Base-by-base conservation (phyloP, 37 sponge, comb jelly and placozoan species). In the Diacarnus erythraeanus region DNA sequence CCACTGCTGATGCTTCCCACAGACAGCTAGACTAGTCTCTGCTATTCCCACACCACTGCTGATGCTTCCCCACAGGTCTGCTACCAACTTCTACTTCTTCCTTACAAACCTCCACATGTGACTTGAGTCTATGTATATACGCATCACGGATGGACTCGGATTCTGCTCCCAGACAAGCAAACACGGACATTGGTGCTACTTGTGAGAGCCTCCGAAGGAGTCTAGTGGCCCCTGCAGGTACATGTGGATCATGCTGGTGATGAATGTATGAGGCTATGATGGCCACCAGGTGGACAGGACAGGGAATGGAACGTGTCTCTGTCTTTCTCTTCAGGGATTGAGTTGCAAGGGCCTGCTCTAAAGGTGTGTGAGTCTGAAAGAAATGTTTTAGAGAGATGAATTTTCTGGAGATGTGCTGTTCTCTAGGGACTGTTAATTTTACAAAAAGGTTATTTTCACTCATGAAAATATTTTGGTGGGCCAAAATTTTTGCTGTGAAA, bases 151-250 rank as follows among this genome's bases (percentile, higher is more conserved):
- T 72, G 40, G 85, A 42, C 42, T 68, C 47, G 42, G 86, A 89
- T 9, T 84, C 86, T 31, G 72, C 35, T 5, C 93, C 93, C 34
- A 92, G 93, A 66, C 86, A 83, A 1, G 85, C 77, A 71, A 83
- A 92, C 78, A 92, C 78, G 22, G 93, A 92, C 89, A 92, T 88
- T 2, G 93, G 93, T 10, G 84, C 59, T 22, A 74, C 90, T 77
- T 88, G 66, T 12, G 79, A 74, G 22, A 86, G 86, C n/a, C 86
- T 59, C 26, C 58, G 64, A 27, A 86, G 67, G 30, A 86, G 57
- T 6, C 72, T 42, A 29, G 74, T 86, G 58, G 86, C 86, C 18
- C 74, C 73, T 54, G 71, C 58, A 12, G 89, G 85, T 51, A 92
- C 65, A 38, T 79, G 34, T 0, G 85, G 72, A 76, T 92, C 89